Base-by-base conservation (phyloP, 2,888 invertebrate species). In the Euphydryas editha region DNA sequence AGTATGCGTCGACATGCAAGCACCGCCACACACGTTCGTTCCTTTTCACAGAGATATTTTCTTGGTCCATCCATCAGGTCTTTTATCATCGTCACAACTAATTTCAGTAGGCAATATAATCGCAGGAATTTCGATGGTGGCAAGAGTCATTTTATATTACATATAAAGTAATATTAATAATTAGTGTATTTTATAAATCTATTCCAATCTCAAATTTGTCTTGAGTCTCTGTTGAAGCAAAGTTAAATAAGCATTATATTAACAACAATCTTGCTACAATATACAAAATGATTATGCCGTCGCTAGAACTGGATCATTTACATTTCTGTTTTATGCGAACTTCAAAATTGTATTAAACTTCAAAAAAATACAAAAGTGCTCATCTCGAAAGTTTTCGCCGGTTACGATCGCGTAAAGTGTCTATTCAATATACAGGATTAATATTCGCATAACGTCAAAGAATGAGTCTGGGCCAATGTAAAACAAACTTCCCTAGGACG, bases 401-500 rank as follows among this genome's bases (percentile, higher is more conserved):
- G 67, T 65, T 63, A 65, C 69, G 67, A 71, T 69, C 61, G 67
- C 70, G 73, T 72, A 76, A 75, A 76, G 67, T 73, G 69, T 74
- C 73, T 68, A 79, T 80, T 83, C 78, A 82, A 81, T 78, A 76
- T 77, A 73, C 77, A 78, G 76, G 80, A 83, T 85, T 86, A 85
- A 85, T 85, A 86, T 88, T 87, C 81, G 75, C 80, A 74, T 77
- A 76, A 78, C 79, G 81, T 82, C 84, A 85, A 81, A 84, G 81
- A 86, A 87, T 84, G 81, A 82, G 80, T 81, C 79, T 69, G 75
- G 79, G 80, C 81, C 84, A 81, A 85, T 90, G 84, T 88, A 81
- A 86, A 88, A 87, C 86, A 87, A 91, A 90, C 85, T 88, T 88
- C 79, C 76, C 82, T 81, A 83, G 85, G 82, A 81, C 83, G 84